phyloP scores from a whole-genome alignment of 2,888 invertebrate species.

The Melanophora roralis region DNA sequence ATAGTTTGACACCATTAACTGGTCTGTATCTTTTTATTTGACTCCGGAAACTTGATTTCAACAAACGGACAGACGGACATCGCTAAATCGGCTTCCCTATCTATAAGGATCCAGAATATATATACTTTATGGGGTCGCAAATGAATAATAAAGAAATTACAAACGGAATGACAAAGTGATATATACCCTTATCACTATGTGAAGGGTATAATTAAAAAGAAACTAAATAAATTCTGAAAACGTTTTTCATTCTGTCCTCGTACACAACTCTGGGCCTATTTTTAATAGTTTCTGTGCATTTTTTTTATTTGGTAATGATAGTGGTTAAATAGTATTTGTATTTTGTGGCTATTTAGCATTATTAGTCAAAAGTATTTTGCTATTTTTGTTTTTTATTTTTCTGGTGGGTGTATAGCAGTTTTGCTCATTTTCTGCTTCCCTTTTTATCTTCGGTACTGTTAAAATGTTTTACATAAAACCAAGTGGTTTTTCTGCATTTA shows the following conservation, averaged over 20 bases:
- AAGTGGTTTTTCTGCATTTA: conserved; percentile 68
- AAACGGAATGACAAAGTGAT: too few species aligned
- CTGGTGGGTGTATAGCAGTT: conserved; percentile 14
- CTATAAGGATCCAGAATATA: too few species aligned
- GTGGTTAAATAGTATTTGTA: conserved; percentile 63
- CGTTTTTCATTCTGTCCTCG: neutral
- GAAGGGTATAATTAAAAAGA: too few species aligned
- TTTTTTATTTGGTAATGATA: conserved; percentile 54
- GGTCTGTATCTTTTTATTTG: too few species aligned
- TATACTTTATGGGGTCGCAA: too few species aligned
- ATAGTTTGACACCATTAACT: too few species aligned
- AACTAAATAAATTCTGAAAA: neutral
- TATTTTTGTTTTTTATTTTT: conserved; percentile 5
- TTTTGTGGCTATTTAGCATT: conserved; percentile 69
- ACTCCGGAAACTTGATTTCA: too few species aligned
- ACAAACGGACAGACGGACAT: too few species aligned
- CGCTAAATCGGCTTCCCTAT: too few species aligned
- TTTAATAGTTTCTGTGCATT: neutral
- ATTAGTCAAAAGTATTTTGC: conserved; percentile 69
- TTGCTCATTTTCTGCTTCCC: conserved; percentile 23
- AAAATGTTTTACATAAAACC: conserved; percentile 61
- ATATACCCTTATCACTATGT: too few species aligned
- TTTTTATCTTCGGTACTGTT: conserved; percentile 20
- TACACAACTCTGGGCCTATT: neutral
- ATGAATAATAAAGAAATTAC: too few species aligned